Conservation (phyloP, 2,888 invertebrate genomes). For the Eugnorisma glareosa region DNA sequence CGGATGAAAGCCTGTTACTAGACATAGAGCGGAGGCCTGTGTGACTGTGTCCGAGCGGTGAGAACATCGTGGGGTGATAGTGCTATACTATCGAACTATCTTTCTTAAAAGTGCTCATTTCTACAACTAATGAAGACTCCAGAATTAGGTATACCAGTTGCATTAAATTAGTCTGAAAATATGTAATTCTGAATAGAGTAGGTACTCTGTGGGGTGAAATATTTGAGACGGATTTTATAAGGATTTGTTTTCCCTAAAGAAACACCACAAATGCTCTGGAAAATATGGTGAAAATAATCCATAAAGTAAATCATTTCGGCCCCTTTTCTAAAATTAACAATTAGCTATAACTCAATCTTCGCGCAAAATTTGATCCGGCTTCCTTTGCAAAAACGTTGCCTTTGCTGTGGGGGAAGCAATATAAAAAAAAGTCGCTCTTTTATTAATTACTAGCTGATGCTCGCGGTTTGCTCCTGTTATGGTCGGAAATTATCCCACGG, state of each 20-base stretch:
- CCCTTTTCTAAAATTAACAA: slow-evolving; percentile 20
- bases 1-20: too few species aligned
- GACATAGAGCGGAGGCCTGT: neutral
- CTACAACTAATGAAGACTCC: neutral
- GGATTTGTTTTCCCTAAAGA: neutral
- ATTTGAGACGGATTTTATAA: neutral
- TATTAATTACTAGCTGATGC: too few species aligned
- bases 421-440: slow-evolving; percentile 16
- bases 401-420: neutral
- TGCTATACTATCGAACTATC: neutral
- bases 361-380: neutral
- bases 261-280: neutral
- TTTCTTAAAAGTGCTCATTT: neutral
- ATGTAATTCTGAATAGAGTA: neutral
- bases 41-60: neutral
- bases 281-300: neutral
- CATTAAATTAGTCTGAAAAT: neutral
- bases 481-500: too few species aligned
- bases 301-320: neutral
- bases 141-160: neutral
- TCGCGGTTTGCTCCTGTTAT: too few species aligned
- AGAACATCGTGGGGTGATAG: neutral
- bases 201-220: neutral
- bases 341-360: neutral
- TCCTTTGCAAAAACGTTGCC: slow-evolving; percentile 1